Percentiles rank a stretch among this genome's conserved stretches.
Evolutionary conservation across 2,888 invertebrate species (phyloP).

Genomic region (Sphinx pinastri): DNA sequence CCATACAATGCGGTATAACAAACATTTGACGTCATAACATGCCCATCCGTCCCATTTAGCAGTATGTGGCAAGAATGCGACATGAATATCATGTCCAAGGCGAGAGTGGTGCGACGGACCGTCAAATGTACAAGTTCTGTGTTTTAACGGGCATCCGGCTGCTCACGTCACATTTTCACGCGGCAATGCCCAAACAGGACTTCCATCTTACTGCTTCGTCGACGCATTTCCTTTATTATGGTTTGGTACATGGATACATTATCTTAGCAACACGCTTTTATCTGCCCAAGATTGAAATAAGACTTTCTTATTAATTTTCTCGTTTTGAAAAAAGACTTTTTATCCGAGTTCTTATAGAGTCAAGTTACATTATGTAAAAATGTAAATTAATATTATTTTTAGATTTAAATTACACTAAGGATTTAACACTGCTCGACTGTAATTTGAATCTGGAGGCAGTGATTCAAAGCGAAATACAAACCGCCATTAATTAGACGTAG

Average conservation of each 20-base stretch:
- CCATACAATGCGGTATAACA: slow-evolving; percentile 1
- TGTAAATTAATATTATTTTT: too few species aligned
- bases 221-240: slow-evolving; percentile 32
- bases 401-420: too few species aligned
- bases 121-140: slow-evolving; percentile 47
- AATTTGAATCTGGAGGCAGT: too few species aligned
- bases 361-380: too few species aligned
- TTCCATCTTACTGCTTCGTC: slow-evolving; percentile 65
- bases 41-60: slow-evolving; percentile 13
- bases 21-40: slow-evolving; percentile 22
- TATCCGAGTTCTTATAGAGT: too few species aligned
- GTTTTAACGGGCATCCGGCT: slow-evolving; percentile 66
- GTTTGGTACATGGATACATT: neutral
- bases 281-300: neutral
- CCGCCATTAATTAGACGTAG: too few species aligned
- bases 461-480: too few species aligned
- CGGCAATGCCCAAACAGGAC: slow-evolving; percentile 65
- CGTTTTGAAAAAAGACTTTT: neutral
- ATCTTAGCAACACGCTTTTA: neutral
- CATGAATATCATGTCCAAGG: slow-evolving; percentile 8
- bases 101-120: slow-evolving; percentile 15
- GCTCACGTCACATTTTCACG: slow-evolving; percentile 58
- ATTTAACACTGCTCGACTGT: too few species aligned
- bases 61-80: slow-evolving; percentile 6
- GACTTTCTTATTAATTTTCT: neutral